A percentile compares a stretch with the other conserved stretches of the same genome.
Evolutionary conservation across 2,888 invertebrate species (phyloP).

Genomic region (Caenorhabditis becei): DNA sequence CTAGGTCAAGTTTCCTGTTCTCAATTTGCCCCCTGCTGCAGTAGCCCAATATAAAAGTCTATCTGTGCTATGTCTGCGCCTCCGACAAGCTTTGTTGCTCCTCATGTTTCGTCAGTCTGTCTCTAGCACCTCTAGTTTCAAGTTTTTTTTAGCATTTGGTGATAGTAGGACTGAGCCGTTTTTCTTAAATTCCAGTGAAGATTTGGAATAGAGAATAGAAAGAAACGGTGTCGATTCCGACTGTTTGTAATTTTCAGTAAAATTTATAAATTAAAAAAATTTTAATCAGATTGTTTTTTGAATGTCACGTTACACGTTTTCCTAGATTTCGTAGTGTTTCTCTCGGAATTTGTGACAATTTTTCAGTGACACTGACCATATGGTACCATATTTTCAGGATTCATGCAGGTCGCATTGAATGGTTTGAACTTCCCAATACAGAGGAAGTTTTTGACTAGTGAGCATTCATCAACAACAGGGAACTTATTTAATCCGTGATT

Average conservation of each 20-base stretch:
- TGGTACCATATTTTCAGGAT: constrained; percentile 20
- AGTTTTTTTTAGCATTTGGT: too few relatives aligned
- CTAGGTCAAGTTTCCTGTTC: constrained; percentile 22
- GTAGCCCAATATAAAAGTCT: constrained; percentile 34
- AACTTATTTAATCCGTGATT: neutral
- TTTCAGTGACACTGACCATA: too few relatives aligned
- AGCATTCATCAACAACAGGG: neutral
- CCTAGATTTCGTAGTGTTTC: too few relatives aligned
- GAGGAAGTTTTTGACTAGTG: constrained; percentile 30
- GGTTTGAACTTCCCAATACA: constrained; percentile 27
- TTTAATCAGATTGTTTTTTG: too few relatives aligned
- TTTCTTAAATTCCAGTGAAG: too few relatives aligned
- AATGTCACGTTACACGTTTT: too few relatives aligned
- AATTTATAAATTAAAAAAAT: too few relatives aligned
- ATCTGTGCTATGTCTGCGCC: constrained; percentile 15
- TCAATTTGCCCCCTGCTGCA: constrained; percentile 4
- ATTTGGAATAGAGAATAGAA: too few relatives aligned
- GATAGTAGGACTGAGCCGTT: too few relatives aligned
- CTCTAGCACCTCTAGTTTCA: neutral
- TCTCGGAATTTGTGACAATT: too few relatives aligned
- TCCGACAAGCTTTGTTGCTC: constrained; percentile 11
- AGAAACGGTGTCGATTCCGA: too few relatives aligned
- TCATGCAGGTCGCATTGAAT: constrained; percentile 28
- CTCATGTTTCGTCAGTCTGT: neutral
- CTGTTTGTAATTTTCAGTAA: too few relatives aligned